Conservation (phyloP, 2,888 invertebrate species). For the Amphipoea lucens region DNA sequence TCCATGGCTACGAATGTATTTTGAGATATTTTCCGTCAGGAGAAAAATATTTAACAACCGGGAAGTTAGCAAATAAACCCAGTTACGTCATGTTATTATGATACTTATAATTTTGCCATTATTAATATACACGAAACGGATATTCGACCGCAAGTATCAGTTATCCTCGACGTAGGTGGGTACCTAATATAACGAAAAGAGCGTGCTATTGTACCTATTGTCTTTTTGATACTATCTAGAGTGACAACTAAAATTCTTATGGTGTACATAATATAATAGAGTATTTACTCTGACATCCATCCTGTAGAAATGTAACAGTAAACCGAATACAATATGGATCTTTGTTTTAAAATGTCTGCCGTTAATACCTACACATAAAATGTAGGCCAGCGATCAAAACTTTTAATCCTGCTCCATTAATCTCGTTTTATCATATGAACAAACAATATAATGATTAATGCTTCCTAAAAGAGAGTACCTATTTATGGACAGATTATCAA, state of each 20-base stretch:
- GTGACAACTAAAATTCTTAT: not conserved
- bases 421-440: slow-evolving; percentile 53
- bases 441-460: slow-evolving; percentile 55
- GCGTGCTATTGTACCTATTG: not conserved
- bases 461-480: slow-evolving; percentile 23
- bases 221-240: too few species aligned
- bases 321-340: slow-evolving; percentile 2
- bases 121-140: slow-evolving; percentile 6
- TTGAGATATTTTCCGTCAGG: slow-evolving; percentile 10
- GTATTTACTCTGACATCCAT: not conserved
- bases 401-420: slow-evolving; percentile 55
- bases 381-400: slow-evolving; percentile 34
- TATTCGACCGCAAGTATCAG: not conserved
- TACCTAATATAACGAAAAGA: not conserved
- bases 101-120: slow-evolving; percentile 9
- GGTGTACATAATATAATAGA: not conserved
- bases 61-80: not conserved
- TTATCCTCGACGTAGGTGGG: not conserved
- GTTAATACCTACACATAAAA: not conserved
- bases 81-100: not conserved
- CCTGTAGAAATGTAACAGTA: too few species aligned
- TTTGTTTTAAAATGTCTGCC: slow-evolving; percentile 20
- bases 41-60: slow-evolving; percentile 10
- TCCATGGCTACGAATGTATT: not conserved
- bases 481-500: slow-evolving; percentile 28